Evolutionary conservation across 2,888 invertebrate species (phyloP), one percentile per base, ranked within the genome.

Genomic region (Drosophila anceps): DNA sequence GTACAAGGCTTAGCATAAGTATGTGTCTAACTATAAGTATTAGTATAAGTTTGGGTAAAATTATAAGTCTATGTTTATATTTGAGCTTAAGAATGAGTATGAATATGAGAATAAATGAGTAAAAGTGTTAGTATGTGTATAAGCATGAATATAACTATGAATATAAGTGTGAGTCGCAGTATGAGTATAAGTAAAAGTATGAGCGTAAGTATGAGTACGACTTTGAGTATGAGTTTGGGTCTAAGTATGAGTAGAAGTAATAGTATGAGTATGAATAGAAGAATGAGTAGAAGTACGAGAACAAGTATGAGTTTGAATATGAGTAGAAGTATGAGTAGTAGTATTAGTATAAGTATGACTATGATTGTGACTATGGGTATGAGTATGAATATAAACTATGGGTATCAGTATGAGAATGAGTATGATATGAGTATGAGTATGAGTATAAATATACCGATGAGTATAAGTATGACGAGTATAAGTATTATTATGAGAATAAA

Each of bases 51-150:
- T 2, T 29, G 8, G 6, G 12, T 18, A 31, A 0, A 31, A 18
- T 12, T 31, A 7, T 18, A 50, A 29, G n/a, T 4, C n/a, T 29
- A 9, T 20, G 43, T 6, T 20, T 4, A 20, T 12, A 20, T 20
- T 12, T 43, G 18, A 41, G 18, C 5, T n/a, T 8, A 39, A n/a
- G 39, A 8, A 13, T 15, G 51, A 60, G 39, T 63, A 48, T 48
- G 1, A 29, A 9, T n/a, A 48, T 48, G 29, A n/a, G 29, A 10
- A 48, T 10, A 29, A 43, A 12, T n/a, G 18, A 48, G 33, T 31
- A 18, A 27, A n/a, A 18, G 41, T 46, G 12, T 20, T 10, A 41
- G 9, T 15, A 29, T 46, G 8, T 15, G 46, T 27, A 27, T 46
- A n/a, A 46, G 46, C 3, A 29, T 15, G 15, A 27, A 7, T 15